Evolutionary conservation across 2,797 vertebrate genomes (phyloP).

Genomic region (Liasis olivaceus): DNA sequence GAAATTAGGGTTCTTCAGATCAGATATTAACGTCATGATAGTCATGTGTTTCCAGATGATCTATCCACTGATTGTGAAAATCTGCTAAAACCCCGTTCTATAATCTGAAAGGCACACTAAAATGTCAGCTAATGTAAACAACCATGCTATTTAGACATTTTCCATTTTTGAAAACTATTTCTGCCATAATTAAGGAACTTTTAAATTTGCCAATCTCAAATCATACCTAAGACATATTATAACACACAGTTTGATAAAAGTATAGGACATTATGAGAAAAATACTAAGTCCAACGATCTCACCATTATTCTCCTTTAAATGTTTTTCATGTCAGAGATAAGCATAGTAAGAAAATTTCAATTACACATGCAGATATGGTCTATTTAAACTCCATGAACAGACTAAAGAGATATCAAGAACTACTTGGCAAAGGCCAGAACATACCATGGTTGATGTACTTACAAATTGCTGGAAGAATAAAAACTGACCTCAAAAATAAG

Average conservation of each 20-base stretch:
- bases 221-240: neutral
- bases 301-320: neutral
- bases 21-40: neutral
- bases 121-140: neutral
- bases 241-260: neutral
- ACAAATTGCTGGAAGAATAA: neutral
- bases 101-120: neutral
- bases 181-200: neutral
- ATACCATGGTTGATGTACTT: neutral
- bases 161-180: neutral
- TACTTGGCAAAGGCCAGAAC: neutral
- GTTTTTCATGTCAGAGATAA: neutral
- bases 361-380: neutral
- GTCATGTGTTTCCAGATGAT: neutral
- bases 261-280: neutral
- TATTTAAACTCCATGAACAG: neutral
- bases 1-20: neutral
- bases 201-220: neutral
- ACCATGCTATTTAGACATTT: neutral
- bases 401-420: neutral
- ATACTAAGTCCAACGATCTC: neutral
- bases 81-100: neutral
- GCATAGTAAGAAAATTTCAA: neutral
- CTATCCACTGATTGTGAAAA: neutral
- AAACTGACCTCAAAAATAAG: neutral